Conservation (phyloP, 1,140 invertebrate genomes). For the Heliconius himera region DNA sequence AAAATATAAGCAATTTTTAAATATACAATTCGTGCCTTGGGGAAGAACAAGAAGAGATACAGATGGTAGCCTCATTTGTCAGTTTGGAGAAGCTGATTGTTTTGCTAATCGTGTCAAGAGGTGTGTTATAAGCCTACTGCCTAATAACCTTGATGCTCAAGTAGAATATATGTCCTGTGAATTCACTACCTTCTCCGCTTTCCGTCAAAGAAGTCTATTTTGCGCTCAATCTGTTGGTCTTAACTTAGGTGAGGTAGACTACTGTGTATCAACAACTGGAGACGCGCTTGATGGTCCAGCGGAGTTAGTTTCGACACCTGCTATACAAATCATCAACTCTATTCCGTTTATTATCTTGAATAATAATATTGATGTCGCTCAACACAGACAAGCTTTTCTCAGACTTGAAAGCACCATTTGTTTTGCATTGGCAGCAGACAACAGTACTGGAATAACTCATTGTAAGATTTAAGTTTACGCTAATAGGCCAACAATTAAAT, state of each 20-base stretch:
- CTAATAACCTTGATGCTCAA: conserved; percentile 22
- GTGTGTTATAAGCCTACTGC: conserved; percentile 17
- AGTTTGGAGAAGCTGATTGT: conserved; percentile 27
- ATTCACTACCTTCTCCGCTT: conserved; percentile 53
- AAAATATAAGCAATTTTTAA: conserved; percentile 27
- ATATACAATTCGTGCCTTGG: conserved; percentile 37
- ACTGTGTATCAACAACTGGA: conserved; percentile 53
- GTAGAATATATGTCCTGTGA: conserved; percentile 72
- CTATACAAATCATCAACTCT: conserved; percentile 58
- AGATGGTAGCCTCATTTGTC: conserved; percentile 23
- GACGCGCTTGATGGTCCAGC: conserved; percentile 51
- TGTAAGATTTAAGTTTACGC: conserved; percentile 28
- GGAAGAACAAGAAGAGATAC: conserved; percentile 27
- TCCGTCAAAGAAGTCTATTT: conserved; percentile 47
- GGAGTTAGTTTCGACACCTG: conserved; percentile 40
- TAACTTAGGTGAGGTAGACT: conserved; percentile 53
- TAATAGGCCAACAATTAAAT: not conserved
- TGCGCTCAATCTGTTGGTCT: conserved; percentile 55
- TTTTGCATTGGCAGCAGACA: conserved; percentile 56
- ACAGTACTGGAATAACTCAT: conserved; percentile 48
- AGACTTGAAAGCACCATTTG: conserved; percentile 56
- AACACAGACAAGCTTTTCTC: conserved; percentile 41
- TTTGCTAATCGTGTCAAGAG: conserved; percentile 26
- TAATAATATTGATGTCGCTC: conserved; percentile 43
- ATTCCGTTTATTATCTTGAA: conserved; percentile 67